Evolutionary conservation across 1,140 invertebrate genomes (phyloP).

Genomic region (Cotesia typhae): DNA sequence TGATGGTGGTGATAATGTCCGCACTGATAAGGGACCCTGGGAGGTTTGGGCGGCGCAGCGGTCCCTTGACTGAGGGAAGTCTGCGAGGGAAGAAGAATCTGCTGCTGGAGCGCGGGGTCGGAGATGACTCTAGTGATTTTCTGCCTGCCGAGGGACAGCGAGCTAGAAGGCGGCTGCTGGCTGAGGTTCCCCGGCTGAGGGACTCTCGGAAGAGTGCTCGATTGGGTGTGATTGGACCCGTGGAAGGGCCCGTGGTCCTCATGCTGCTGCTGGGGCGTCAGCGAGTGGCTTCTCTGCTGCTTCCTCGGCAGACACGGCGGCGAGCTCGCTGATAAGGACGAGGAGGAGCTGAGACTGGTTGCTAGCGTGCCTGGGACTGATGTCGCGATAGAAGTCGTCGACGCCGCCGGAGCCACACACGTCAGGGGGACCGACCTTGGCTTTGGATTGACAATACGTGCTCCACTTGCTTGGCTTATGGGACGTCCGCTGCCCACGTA

Average conservation of each 20-base stretch:
- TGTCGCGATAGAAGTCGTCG: conserved; percentile 46
- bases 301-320: conserved; percentile 56
- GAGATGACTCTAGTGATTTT: conserved; percentile 61
- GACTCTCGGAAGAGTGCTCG: conserved; percentile 58
- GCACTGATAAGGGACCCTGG: conserved; percentile 67
- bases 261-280: conserved; percentile 56
- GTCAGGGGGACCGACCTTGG: conserved; percentile 58
- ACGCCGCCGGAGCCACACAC: conserved; percentile 39
- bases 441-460: conserved; percentile 73
- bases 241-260: conserved; percentile 44
- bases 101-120: conserved; percentile 54
- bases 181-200: conserved; percentile 51
- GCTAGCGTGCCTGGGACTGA: too few species aligned
- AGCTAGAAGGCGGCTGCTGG: conserved; percentile 56
- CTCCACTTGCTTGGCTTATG: conserved; percentile 87
- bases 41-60: conserved; percentile 77
- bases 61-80: conserved; percentile 48
- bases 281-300: conserved; percentile 59
- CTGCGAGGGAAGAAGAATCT: conserved; percentile 40
- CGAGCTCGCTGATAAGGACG: conserved; percentile 54
- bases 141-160: conserved; percentile 59
- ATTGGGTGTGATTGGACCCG: conserved; percentile 45
- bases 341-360: conserved; percentile 52
- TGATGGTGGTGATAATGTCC: conserved; percentile 52
- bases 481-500: conserved; percentile 89